Evolutionary conservation across 1,140 invertebrate species (phyloP).

Genomic region (Drosophila sp.): DNA sequence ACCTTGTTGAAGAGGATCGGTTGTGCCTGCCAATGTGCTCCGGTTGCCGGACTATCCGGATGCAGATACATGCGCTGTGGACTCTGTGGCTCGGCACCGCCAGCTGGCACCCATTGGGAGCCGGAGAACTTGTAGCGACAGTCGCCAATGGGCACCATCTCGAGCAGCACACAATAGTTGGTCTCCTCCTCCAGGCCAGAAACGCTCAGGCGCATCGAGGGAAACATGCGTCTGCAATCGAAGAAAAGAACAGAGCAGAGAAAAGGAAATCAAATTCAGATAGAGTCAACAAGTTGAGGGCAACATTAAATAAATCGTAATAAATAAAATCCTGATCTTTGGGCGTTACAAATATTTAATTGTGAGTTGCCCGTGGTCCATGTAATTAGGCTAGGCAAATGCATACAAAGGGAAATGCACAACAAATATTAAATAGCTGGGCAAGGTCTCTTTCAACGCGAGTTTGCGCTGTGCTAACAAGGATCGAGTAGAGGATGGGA

Average conservation of each 20-base stretch:
- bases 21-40: constrained; percentile 94
- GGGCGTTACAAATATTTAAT: constrained; percentile 84
- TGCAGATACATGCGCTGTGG: constrained; percentile 91
- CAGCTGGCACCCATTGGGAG: constrained; percentile 92
- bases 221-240: constrained; percentile 93
- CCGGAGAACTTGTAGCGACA: constrained; percentile 89
- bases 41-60: constrained; percentile 93
- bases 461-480: constrained; percentile 73
- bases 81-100: constrained; percentile 93
- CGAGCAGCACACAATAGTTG: constrained; percentile 92
- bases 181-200: constrained; percentile 90
- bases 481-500: constrained; percentile 38
- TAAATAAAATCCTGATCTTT: constrained; percentile 21
- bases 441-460: not conserved
- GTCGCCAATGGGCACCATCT: constrained; percentile 89
- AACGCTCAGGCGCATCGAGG: constrained; percentile 89
- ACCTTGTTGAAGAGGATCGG: constrained; percentile 93
- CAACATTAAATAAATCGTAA: constrained; percentile 11
- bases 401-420: constrained; percentile 21
- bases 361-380: constrained; percentile 72
- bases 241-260: no score
- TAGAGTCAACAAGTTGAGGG: constrained; percentile 41
- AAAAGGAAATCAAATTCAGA: constrained; percentile 1
- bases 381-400: constrained; percentile 73
- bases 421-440: constrained; percentile 43